Base-by-base conservation (phyloP, 1,140 invertebrate genomes). In the Papilio aristodemus region DNA sequence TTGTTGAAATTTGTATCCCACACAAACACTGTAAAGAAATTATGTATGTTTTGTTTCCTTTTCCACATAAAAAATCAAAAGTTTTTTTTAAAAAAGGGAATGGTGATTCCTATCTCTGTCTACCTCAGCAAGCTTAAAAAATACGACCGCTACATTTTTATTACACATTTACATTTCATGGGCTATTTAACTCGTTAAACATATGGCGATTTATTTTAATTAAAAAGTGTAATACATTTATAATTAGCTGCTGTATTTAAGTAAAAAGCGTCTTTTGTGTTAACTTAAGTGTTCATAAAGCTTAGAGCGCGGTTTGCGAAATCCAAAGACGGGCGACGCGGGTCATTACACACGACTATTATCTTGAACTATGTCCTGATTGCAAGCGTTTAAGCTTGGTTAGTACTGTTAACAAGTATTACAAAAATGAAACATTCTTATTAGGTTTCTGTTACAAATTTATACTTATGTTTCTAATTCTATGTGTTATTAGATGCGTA, bases 71-170 rank as follows among this genome's bases (percentile, higher is more conserved):
- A n/a, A n/a, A n/a, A n/a, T n/a, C n/a, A n/a, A n/a, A n/a, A n/a
- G n/a, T n/a, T n/a, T n/a, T n/a, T n/a, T n/a, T n/a, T n/a, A n/a
- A 10, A 22, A 50, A 50, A 50, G 8, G 19, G 9, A 11, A 50
- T 19, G 22, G 4, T 50, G 1, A 25, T 50, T 50, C 19, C 6
- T 19, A 14, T 63, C 39, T 72, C 50, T 59, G 39, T 54, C 67
- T 75, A 64, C 66, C 36, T 67, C 6, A 32, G 6, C 6, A 32
- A 70, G 68, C 69, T 71, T n/a, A n/a, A n/a, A 73, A 57, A 71
- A 72, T 3, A 13, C 19, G 19, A 50, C 19, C 9, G 17, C 4
- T 54, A 54, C 19, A 54, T 54, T 11, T 54, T 50, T 39, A 39
- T 39, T 2, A 13, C 19, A 50, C 22, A 22, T 11, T 50, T 10